phyloP scores from a whole-genome alignment of 2,797 vertebrate genomes.

The Macrochelys suwanniensis region DNA sequence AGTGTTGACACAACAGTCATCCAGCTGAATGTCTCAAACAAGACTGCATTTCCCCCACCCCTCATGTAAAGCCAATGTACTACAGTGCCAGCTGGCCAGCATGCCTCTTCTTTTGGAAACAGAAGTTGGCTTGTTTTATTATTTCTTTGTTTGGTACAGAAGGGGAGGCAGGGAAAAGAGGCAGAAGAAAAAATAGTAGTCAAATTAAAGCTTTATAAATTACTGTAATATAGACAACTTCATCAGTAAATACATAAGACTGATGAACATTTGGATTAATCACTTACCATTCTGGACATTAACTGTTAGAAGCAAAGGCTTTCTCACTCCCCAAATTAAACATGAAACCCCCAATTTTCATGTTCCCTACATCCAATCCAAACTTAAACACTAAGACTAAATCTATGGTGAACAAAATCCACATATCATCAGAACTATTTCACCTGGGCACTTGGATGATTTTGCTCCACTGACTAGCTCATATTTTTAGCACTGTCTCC shows the following conservation, averaged over 20 bases:
- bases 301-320: background rate
- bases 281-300: background rate
- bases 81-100: conserved; percentile 20
- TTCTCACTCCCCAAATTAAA: background rate
- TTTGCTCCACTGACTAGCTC: background rate
- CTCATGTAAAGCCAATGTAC: conserved; percentile 14
- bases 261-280: background rate
- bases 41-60: conserved; percentile 17
- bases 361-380: background rate
- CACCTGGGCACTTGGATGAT: background rate
- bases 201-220: background rate
- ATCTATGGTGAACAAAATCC: background rate
- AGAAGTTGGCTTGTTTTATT: background rate
- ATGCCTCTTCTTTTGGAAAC: background rate
- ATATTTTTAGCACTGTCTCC: background rate
- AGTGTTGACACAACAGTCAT: conserved; percentile 28
- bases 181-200: background rate
- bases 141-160: background rate
- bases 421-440: background rate
- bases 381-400: background rate
- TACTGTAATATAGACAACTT: no score
- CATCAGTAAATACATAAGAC: background rate
- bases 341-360: background rate
- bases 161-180: background rate
- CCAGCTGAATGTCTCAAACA: conserved; percentile 27